A percentile compares a stretch with the other conserved stretches of the same genome.
Conservation (phyloP, 2,888 invertebrate genomes). For the Carterocephalus palaemon region DNA sequence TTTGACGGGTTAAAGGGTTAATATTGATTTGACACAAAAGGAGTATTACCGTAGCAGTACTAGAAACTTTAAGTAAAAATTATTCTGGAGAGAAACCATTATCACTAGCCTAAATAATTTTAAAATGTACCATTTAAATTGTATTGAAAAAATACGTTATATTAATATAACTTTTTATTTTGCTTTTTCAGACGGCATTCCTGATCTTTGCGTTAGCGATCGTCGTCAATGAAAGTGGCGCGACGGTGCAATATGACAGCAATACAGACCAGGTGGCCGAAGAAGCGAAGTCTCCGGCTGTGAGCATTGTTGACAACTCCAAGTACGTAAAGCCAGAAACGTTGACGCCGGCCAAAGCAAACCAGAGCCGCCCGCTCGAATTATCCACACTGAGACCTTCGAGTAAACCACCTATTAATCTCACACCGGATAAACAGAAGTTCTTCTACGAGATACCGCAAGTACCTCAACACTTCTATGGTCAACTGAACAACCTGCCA, state of each 20-base stretch:
- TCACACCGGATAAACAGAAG: slow-evolving; percentile 45
- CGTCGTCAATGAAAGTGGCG: slow-evolving; percentile 64
- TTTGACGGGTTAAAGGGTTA: too few species aligned
- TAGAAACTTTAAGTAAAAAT: too few species aligned
- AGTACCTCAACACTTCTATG: slow-evolving; percentile 45
- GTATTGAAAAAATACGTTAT: not conserved
- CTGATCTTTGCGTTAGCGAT: slow-evolving; percentile 71
- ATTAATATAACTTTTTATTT: slow-evolving; percentile 19
- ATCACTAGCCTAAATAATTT: too few species aligned
- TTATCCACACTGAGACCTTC: slow-evolving; percentile 39
- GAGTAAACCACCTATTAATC: slow-evolving; percentile 58
- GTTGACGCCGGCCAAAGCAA: slow-evolving; percentile 33
- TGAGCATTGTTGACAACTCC: slow-evolving; percentile 54
- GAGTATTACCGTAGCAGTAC: too few species aligned
- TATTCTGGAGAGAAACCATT: too few species aligned
- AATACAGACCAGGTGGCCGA: slow-evolving; percentile 60
- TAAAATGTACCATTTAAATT: too few species aligned
- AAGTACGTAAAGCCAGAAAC: slow-evolving; percentile 48
- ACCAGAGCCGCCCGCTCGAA: slow-evolving; percentile 48
- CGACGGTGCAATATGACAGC: slow-evolving; percentile 51
- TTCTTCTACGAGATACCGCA: slow-evolving; percentile 44
- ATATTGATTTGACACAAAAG: too few species aligned
- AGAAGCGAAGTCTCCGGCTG: slow-evolving; percentile 57
- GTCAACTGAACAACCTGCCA: slow-evolving; percentile 44
- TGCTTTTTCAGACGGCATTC: slow-evolving; percentile 65